Conservation (phyloP, 2,797 vertebrate genomes). For the Urophycis tenuis region DNA sequence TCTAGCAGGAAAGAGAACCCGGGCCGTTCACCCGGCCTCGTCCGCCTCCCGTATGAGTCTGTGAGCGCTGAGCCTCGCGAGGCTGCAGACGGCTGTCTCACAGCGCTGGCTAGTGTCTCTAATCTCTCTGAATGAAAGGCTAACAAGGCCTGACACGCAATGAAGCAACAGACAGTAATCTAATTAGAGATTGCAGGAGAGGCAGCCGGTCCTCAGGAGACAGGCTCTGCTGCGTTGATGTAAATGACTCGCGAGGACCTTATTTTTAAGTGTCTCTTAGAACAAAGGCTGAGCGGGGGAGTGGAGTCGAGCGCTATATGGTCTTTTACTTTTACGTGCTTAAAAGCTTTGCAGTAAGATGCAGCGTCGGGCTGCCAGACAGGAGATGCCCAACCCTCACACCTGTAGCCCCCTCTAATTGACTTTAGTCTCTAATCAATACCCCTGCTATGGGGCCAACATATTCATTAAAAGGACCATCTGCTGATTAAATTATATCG, state of each 20-base stretch:
- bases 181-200: conserved; percentile 78
- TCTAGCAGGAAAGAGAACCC: no score
- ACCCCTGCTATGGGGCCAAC: conserved; percentile 66
- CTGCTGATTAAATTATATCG: conserved; percentile 74
- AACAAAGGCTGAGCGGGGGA: conserved; percentile 46
- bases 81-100: conserved; percentile 37
- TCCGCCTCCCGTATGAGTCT: conserved; percentile 52
- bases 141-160: conserved; percentile 75
- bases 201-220: conserved; percentile 65
- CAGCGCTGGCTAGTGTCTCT: conserved; percentile 66
- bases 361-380: conserved; percentile 32
- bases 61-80: conserved; percentile 42
- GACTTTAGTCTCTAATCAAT: conserved; percentile 68
- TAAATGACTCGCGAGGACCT: conserved; percentile 68
- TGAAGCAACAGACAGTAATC: conserved; percentile 76
- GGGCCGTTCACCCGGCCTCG: conserved; percentile 41
- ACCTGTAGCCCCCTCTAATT: conserved; percentile 63
- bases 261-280: conserved; percentile 62
- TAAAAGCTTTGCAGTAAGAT: conserved; percentile 31
- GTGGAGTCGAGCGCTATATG: conserved; percentile 13
- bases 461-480: conserved; percentile 75
- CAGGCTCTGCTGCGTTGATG: conserved; percentile 60
- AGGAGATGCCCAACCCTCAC: conserved; percentile 44
- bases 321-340: conserved; percentile 46
- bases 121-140: conserved; percentile 67